phyloP scores from a whole-genome alignment of 2,113 vertebrate genomes.

The Mesembrinibis cayennensis region DNA sequence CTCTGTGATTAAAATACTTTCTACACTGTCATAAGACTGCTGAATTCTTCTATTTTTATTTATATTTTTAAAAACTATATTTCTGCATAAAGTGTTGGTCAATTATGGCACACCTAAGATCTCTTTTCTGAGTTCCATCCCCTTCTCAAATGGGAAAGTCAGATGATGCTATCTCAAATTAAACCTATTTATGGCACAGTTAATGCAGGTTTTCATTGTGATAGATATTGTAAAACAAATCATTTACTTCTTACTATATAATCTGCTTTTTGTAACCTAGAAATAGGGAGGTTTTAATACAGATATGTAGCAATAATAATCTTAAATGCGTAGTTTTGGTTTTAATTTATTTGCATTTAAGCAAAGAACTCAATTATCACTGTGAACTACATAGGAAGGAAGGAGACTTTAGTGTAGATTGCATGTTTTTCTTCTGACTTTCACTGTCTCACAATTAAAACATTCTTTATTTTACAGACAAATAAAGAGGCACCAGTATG shows the following conservation, averaged over 20 bases:
- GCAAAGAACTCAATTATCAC: neutral
- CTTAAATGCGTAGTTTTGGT: neutral
- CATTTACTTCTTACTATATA: neutral
- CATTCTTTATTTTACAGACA: conserved; percentile 78
- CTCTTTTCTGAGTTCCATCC: neutral
- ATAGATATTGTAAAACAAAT: neutral
- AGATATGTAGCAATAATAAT: neutral
- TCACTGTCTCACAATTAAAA: neutral
- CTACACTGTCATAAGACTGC: neutral
- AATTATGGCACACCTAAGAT: neutral
- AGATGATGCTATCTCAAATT: neutral
- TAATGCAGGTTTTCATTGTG: neutral
- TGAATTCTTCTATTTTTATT: neutral
- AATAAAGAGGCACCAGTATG: conserved; percentile 85
- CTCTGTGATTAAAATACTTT: neutral
- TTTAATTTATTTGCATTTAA: neutral
- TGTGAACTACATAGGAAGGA: neutral
- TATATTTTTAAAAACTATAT: neutral
- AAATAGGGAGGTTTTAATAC: neutral
- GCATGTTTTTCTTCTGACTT: neutral
- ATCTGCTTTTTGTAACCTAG: neutral
- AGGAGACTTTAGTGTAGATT: neutral
- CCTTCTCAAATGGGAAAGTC: neutral
- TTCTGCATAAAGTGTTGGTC: neutral
- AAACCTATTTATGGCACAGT: neutral